Conservation (phyloP, 2,797 vertebrate species). For the Staurois parvus region DNA sequence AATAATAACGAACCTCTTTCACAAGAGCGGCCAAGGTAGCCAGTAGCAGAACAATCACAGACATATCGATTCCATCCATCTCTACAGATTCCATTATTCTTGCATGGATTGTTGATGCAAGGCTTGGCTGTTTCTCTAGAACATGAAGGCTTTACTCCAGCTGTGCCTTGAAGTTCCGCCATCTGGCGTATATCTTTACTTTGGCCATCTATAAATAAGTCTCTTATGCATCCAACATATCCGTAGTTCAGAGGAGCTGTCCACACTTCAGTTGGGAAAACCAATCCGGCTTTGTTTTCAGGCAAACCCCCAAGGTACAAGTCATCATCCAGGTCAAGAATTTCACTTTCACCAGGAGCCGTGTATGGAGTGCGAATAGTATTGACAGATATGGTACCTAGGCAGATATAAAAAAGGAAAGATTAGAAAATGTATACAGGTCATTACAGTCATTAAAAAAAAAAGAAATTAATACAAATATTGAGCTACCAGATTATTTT, state of each 20-base stretch:
- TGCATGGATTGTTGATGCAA: slow-evolving; percentile 96
- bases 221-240: slow-evolving; percentile 96
- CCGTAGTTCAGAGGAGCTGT: slow-evolving; percentile 97
- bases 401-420: neutral
- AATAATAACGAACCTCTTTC: slow-evolving; percentile 87
- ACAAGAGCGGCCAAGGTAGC: slow-evolving; percentile 92
- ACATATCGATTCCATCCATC: slow-evolving; percentile 98
- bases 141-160: slow-evolving; percentile 96
- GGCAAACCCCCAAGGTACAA: slow-evolving; percentile 95
- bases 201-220: slow-evolving; percentile 97
- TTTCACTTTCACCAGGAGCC: slow-evolving; percentile 95
- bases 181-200: slow-evolving; percentile 95
- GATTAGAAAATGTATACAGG: neutral
- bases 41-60: slow-evolving; percentile 96
- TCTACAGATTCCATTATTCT: slow-evolving; percentile 93
- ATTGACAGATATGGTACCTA: slow-evolving; percentile 98
- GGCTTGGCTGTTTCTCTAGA: slow-evolving; percentile 93
- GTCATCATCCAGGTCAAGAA: slow-evolving; percentile 95
- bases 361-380: slow-evolving; percentile 92
- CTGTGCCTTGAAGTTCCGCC: slow-evolving; percentile 92
- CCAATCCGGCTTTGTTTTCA: slow-evolving; percentile 91
- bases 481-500: no score
- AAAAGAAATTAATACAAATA: no score
- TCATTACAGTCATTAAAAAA: neutral
- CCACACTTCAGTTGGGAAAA: slow-evolving; percentile 98